Base-by-base conservation (phyloP, 2,888 invertebrate genomes). In the Elgonia sp. region DNA sequence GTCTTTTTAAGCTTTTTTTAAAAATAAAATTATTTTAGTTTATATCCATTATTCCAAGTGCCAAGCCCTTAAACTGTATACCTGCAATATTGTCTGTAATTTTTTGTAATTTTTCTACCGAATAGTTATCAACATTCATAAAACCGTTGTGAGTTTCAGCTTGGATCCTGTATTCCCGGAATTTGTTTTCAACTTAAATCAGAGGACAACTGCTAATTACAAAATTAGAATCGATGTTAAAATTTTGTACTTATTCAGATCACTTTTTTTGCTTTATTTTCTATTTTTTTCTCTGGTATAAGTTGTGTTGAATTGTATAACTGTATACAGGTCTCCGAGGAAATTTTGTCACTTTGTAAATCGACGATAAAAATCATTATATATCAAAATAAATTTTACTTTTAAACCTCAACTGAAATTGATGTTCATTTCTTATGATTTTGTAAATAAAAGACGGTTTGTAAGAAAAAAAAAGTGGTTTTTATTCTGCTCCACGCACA, bases 131-230 rank as follows among this genome's bases (percentile, higher is more conserved):
- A 65, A 40, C 20, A 81, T 86, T 76, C 70, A 88, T 89, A 87
- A 89, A 84, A 88, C 39, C 80, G 67, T 92, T 93, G 57, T 93
- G 83, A 93, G 92, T 94, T 94, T 93, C 93, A 94, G 93, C 92
- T 89, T 89, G 90, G 88, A 85, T 83, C 79, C 63, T 37, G 79
- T 75, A 84, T 89, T 69, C 65, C 50, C 57, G 76, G 88, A 70
- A 77, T 81, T 84, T 69, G 62, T 82, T 86, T 82, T 79, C 79
- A 55, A 82, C 84, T 85, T 85, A 84, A 62, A 83, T 83, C 79
- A 85, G 89, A 89, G 83, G 80, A 57, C 85, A 73, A 42, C 77
- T 40, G n/a, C 84, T 62, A 63, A n/a, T 69, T 29, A 37, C 16
- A 65, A 77, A 77, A 39, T 55, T 37, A 46, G 12, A 46, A 37